Evolutionary conservation across 2,113 vertebrate genomes (phyloP).

Genomic region (Anas platyrhynchos): DNA sequence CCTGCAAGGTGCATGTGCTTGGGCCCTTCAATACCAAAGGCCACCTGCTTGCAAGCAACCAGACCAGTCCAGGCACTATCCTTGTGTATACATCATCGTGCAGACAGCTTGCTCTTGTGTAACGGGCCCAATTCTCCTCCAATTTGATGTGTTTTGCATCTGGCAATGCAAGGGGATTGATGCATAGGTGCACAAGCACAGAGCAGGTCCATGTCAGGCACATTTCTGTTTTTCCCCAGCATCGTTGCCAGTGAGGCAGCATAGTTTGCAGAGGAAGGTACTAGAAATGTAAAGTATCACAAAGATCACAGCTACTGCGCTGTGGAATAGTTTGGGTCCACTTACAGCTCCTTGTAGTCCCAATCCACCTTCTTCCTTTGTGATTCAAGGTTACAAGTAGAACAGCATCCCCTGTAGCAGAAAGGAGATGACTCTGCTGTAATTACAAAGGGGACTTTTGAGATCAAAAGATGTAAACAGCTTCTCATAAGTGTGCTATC

Average conservation of each 20-base stretch:
- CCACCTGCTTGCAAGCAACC: not conserved
- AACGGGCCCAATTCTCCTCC: fast-evolving
- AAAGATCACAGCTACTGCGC: not conserved
- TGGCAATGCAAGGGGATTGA: not conserved
- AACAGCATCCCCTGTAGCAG: not conserved
- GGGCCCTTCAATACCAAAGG: too few species aligned
- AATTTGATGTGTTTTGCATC: fast-evolving
- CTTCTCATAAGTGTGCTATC: not conserved
- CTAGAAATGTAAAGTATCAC: not conserved
- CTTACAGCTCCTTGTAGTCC: not conserved
- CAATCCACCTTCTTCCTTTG: not conserved
- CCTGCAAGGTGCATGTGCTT: not conserved
- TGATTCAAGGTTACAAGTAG: not conserved
- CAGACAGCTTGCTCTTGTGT: not conserved
- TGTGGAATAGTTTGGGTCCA: not conserved
- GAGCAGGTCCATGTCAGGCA: not conserved
- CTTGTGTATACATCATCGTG: fast-evolving
- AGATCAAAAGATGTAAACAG: not conserved
- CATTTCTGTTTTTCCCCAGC: not conserved
- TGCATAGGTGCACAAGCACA: not conserved
- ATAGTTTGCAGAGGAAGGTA: not conserved
- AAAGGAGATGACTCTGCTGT: not conserved
- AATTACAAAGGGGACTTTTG: not conserved
- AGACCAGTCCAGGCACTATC: not conserved
- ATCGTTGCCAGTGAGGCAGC: fast-evolving